These are phyloP conservation scores for Mercenaria mercenaria DNA, from an alignment of 1,140 invertebrate genomes.

Conservation along the genomic window DNA sequence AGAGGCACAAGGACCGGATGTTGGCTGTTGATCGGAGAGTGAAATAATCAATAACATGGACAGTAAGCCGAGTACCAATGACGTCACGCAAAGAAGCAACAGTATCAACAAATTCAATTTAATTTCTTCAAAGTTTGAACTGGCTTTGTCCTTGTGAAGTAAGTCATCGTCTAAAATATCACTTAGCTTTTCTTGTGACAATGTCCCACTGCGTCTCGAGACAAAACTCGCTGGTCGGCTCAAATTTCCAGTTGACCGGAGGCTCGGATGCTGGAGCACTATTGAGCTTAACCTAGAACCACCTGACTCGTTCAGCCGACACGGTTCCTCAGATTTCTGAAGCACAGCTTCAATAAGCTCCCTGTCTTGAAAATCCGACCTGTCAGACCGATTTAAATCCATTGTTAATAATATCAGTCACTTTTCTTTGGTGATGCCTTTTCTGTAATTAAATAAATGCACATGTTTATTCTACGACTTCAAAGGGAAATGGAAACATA, in stretches of 20 bases:
- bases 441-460: no score
- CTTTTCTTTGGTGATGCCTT: no score
- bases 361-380: slow-evolving; percentile 39
- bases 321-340: slow-evolving; percentile 38
- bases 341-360: slow-evolving; percentile 63
- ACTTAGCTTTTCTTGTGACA: slow-evolving; percentile 58
- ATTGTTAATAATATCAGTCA: background rate
- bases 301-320: slow-evolving; percentile 53
- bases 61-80: slow-evolving; percentile 28
- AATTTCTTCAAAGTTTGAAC: slow-evolving; percentile 15
- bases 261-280: slow-evolving; percentile 15
- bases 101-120: slow-evolving; percentile 15
- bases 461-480: no score
- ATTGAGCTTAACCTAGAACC: slow-evolving; percentile 45
- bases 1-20: background rate
- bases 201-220: slow-evolving; percentile 38
- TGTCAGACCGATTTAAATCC: slow-evolving; percentile 58
- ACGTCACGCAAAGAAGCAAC: slow-evolving; percentile 20
- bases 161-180: background rate
- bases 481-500: no score
- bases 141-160: background rate
- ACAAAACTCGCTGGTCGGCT: slow-evolving; percentile 65
- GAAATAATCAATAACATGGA: slow-evolving; percentile 29
- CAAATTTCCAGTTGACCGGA: slow-evolving; percentile 50
- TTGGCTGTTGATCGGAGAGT: background rate